phyloP scores from a whole-genome alignment of 2,113 vertebrate genomes.

The Scalopus aquaticus region DNA sequence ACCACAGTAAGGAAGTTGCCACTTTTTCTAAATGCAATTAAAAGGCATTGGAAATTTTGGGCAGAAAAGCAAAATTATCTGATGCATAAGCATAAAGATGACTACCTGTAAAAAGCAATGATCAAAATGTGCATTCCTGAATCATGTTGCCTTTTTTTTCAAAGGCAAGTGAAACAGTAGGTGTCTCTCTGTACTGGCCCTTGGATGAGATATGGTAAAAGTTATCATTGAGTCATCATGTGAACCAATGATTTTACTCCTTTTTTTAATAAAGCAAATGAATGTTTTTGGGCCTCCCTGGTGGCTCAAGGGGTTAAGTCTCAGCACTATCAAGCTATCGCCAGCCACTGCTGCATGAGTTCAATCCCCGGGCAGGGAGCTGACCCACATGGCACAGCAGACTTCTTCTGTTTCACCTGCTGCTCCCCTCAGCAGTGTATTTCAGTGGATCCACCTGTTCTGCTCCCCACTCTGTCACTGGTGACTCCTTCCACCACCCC shows the following conservation, averaged over 20 bases:
- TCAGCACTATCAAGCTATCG: too few species aligned
- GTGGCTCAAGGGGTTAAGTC: too few species aligned
- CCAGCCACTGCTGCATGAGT: too few species aligned
- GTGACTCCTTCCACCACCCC: too few species aligned
- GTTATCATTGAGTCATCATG: background rate
- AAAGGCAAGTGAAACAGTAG: background rate
- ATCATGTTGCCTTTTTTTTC: background rate
- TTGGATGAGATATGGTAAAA: conserved; percentile 12
- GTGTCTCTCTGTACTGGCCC: background rate
- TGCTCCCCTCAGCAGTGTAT: too few species aligned
- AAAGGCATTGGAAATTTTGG: background rate
- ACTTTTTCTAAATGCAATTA: conserved; percentile 30
- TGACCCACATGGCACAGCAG: too few species aligned
- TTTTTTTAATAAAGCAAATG: conserved; percentile 40
- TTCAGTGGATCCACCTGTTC: too few species aligned
- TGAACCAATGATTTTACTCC: background rate
- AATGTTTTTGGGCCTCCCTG: too few species aligned
- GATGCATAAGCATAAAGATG: background rate
- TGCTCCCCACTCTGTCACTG: too few species aligned
- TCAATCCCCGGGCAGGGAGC: too few species aligned
- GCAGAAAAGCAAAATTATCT: background rate
- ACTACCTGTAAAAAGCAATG: too few species aligned
- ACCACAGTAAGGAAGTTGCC: background rate
- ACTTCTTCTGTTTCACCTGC: too few species aligned
- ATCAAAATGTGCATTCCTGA: background rate